Base-by-base conservation (phyloP, 2,888 invertebrate genomes). In the Hemithea aestivaria region DNA sequence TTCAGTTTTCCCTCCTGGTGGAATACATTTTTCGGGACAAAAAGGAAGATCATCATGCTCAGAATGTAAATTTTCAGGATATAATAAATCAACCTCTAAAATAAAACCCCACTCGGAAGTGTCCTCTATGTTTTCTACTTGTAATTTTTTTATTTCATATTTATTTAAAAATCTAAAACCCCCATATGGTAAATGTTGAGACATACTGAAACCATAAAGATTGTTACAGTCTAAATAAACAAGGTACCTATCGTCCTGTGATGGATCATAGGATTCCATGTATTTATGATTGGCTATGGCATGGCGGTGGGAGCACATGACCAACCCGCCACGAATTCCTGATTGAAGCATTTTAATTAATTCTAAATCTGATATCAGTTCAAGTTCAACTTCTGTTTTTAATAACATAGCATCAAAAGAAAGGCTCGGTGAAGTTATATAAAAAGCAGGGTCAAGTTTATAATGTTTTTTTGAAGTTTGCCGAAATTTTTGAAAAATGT, bases 321-420 rank as follows among this genome's bases (percentile, higher is more conserved):
- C 40, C 2, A 54, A 20, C 2, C 52, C 56, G 5, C 56, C 60
- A n/a, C 57, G 44, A 21, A 61, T 51, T 3, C 56, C 55, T 7
- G 2, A 12, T 42, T 44, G 42, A 48, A 56, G 31, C 41, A 56
- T 43, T 29, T 46, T 34, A 23, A 51, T 41, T 2, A 58, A 56
- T 24, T 47, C 47, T 11, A 56, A 28, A 40, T 52, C 46, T 40
- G 21, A 35, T 20, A 55, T 50, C 10, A 58, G 30, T 10, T 60
- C 51, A 23, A 42, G 26, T 20, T 37, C 21, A 7, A 31, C 22
- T 2, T 30, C 10, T 12, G 42, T 43, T 11, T 35, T 38, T 9
- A 34, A 22, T 1, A 45, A 7, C 44, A 45, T 45, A 7, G 43
- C 43, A 35, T 43, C 43, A 10, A 35, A 43, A 1, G 28, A 35